Evolutionary conservation across 1,140 invertebrate genomes (phyloP), one percentile per base, ranked within the genome.

Genomic region (Mamestra configurata): DNA sequence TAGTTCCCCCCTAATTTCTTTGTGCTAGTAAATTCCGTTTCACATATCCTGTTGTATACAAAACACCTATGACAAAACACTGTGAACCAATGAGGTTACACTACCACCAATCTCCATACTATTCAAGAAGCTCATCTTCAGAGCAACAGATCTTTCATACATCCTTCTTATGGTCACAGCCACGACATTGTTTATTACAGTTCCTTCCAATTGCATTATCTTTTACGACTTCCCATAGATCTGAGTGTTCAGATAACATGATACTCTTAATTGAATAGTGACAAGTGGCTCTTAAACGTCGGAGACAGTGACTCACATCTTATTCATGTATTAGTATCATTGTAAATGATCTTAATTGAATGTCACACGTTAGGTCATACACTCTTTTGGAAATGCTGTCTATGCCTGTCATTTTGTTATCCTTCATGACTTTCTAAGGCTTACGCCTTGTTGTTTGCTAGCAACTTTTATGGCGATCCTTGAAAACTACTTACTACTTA

Each of bases 241-340:
- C 8, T n/a, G 1, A 13, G n/a, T 64, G 35, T 64, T 11, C 18
- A 40, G 59, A 27, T 64, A 40, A 64, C 24, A 46, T 46, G 64
- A 46, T 68, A 68, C 40, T 46, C 0, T 4, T 68, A 68, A 68
- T 68, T 46, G 22, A 40, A 64, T 24, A 24, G 64, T 68, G 64
- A 49, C 64, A 24, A 46, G 1, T 11, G 10, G 22, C 40, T 55
- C 22, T 22, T 55, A 24, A 40, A 40, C n/a, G 40, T 22, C 35
- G 2, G 40, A 46, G 40, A 24, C 64, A 20, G 13, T 68, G 64
- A 68, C 7, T 68, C 64, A 68, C 3, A n/a, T 46, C 20, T 68
- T 40, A 68, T 15, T 68, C 37, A 68, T 35, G 40, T 24, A 6
- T n/a, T n/a, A 5, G n/a, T 61, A 43, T 43, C 64, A 64, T 46